Evolutionary conservation across 2,113 vertebrate species (phyloP).

Genomic region (Phalacrocorax aristotelis): DNA sequence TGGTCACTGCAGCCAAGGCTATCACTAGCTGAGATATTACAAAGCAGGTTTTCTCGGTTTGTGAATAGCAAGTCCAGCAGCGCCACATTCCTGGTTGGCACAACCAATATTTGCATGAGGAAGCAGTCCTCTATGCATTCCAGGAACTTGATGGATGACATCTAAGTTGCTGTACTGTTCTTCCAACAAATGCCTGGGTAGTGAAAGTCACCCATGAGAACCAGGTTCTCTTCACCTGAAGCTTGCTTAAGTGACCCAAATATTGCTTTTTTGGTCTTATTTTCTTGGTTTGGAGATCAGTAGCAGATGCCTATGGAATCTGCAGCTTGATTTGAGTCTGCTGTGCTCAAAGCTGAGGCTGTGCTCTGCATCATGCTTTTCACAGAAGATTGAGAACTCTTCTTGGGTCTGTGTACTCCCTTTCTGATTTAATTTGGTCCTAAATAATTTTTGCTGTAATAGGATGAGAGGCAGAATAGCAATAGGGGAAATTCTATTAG

Average conservation of each 20-base stretch:
- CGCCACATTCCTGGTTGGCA: not conserved
- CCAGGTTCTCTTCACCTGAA: not conserved
- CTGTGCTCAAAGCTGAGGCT: not conserved
- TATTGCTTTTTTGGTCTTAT: not conserved
- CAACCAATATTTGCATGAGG: not conserved
- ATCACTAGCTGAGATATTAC: too few relatives aligned
- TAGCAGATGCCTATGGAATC: not conserved
- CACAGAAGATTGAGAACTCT: not conserved
- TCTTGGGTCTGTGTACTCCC: not conserved
- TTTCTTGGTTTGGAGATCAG: not conserved
- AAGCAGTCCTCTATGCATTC: not conserved
- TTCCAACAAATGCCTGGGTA: not conserved
- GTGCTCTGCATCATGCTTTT: not conserved
- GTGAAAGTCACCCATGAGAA: not conserved
- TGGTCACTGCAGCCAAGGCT: too few relatives aligned
- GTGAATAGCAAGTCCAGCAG: not conserved
- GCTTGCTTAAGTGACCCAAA: not conserved
- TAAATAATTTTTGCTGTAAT: constrained; percentile 22
- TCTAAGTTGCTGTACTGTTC: not conserved
- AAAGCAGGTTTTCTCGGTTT: not conserved
- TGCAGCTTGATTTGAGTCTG: not conserved
- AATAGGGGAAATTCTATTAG: not conserved
- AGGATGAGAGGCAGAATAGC: not conserved
- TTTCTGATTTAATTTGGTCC: not conserved
- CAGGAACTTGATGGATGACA: not conserved